Conservation (phyloP, 1,140 invertebrate genomes). For the Drosophila ohnishii region DNA sequence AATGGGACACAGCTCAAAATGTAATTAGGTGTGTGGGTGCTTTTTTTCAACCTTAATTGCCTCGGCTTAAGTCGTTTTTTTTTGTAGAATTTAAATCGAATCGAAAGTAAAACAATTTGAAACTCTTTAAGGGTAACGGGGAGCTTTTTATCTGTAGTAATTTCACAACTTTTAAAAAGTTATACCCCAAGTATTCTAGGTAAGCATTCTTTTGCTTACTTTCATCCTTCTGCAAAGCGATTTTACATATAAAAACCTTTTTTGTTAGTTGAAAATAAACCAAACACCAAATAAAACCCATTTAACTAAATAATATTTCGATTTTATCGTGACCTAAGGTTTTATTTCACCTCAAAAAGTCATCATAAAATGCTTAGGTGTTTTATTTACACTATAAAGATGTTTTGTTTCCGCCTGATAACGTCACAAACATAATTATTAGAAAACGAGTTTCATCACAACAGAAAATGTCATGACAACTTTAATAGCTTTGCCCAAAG, state of each 20-base stretch:
- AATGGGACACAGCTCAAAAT: slow-evolving; percentile 41
- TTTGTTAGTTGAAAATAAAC: neutral
- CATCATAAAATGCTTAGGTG: too few species aligned
- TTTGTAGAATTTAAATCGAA: neutral
- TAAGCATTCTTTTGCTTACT: neutral
- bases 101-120: neutral
- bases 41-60: slow-evolving; percentile 18
- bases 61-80: slow-evolving; percentile 7
- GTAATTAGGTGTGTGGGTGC: slow-evolving; percentile 45
- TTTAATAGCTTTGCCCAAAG: slow-evolving; percentile 15
- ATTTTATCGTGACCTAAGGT: too few species aligned
- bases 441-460: neutral
- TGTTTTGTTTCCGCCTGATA: neutral
- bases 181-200: neutral
- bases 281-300: neutral
- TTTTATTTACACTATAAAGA: neutral
- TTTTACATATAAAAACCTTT: neutral
- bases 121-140: neutral
- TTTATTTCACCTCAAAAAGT: neutral
- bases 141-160: too few species aligned
- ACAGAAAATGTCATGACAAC: neutral
- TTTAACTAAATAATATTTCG: neutral
- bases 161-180: neutral
- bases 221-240: too few species aligned
- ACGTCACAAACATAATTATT: slow-evolving; percentile 3